Percentiles rank a stretch among this genome's conserved stretches.
Conservation (phyloP, 2,797 vertebrate genomes). For the Neosilurus hyrtlii region DNA sequence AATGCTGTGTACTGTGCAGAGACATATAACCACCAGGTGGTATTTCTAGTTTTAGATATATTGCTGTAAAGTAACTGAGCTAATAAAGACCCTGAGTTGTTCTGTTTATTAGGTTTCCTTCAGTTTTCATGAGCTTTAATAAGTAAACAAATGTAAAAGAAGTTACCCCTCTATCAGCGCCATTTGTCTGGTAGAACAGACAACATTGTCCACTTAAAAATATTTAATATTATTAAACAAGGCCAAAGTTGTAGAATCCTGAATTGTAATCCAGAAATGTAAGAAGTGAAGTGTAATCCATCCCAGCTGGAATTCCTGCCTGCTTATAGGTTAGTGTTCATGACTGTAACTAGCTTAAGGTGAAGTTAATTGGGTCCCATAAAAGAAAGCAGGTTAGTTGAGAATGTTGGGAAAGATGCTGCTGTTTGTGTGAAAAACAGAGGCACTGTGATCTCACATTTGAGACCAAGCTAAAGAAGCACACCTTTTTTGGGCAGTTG, state of each 20-base stretch:
- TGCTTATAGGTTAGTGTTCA: not conserved
- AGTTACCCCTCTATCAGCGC: not conserved
- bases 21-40: too few species aligned
- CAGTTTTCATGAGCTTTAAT: not conserved
- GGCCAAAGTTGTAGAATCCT: not conserved
- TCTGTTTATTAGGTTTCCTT: not conserved
- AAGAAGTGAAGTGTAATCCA: not conserved
- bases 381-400: not conserved
- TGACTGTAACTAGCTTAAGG: not conserved
- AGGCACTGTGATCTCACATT: slow-evolving; percentile 15
- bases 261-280: too few species aligned
- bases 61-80: not conserved
- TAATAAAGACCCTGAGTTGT: not conserved
- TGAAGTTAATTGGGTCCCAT: not conserved
- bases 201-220: not conserved
- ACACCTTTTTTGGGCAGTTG: slow-evolving; percentile 33
- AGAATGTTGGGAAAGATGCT: not conserved
- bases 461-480: slow-evolving; percentile 38
- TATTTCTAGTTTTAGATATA: not conserved
- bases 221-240: not conserved
- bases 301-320: not conserved
- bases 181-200: not conserved
- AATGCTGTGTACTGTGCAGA: too few species aligned
- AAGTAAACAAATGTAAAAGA: not conserved
- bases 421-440: slow-evolving; percentile 57